A percentile compares a stretch with the other conserved stretches of the same genome.
Evolutionary conservation across 92 coral and sea anemone species (phyloP).

Genomic region (Umimayanthus kanabou): DNA sequence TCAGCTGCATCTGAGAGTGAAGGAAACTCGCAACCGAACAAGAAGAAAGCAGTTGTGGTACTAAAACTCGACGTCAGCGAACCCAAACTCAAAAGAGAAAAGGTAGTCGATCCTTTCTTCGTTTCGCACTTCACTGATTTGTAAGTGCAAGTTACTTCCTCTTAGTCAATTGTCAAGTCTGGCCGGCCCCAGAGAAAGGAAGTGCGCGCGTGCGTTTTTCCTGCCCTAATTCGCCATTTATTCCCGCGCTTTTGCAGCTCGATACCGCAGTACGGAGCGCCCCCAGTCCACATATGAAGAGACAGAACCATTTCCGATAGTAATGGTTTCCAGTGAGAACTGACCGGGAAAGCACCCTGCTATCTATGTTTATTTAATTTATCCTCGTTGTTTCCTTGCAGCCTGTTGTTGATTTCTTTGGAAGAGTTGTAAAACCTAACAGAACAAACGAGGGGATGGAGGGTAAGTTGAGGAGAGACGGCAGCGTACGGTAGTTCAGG

Average conservation of each 20-base stretch:
- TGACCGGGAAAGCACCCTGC: background rate
- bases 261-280: no score
- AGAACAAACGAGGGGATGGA: background rate
- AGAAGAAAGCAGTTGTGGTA: conserved; percentile 56
- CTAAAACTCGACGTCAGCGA: conserved; percentile 58
- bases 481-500: background rate
- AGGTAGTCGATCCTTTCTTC: conserved; percentile 38
- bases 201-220: background rate
- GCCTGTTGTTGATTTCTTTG: conserved; percentile 96
- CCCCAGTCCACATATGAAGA: no score
- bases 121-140: background rate
- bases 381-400: conserved; percentile 32
- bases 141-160: background rate
- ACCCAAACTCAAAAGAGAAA: conserved; percentile 48
- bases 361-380: background rate
- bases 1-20: background rate
- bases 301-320: no score
- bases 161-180: background rate
- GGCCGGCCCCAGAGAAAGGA: background rate
- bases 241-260: no score
- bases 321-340: no score
- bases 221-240: no score
- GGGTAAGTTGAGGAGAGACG: background rate
- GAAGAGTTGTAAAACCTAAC: conserved; percentile 73
- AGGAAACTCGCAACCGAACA: conserved; percentile 25